These are phyloP conservation scores for Stichodactyla helianthus DNA, from an alignment of 64 coral and sea anemone genomes.

Conservation along the genomic window DNA sequence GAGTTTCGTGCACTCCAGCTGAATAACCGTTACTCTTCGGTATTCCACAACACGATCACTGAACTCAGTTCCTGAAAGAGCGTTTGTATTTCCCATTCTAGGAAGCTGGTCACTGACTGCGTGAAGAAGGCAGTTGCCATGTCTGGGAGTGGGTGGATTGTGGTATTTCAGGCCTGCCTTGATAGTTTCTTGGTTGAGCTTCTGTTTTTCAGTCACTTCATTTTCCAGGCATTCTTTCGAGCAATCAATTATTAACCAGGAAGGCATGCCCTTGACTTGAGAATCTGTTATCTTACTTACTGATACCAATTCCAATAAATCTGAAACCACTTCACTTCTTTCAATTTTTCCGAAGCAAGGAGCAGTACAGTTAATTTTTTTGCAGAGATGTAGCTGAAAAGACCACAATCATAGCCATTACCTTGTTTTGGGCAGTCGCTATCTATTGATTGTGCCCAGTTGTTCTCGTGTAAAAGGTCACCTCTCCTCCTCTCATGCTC, in stretches of 20 bases:
- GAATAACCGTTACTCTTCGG: not conserved
- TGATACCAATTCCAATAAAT: slow-evolving; percentile 38
- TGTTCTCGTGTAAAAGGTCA: not conserved
- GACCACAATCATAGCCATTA: not conserved
- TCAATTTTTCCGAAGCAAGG: not conserved
- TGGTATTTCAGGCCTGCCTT: slow-evolving; percentile 21
- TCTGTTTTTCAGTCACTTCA: slow-evolving; percentile 32
- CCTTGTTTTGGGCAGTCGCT: not conserved
- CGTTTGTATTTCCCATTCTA: not conserved
- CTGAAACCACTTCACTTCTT: slow-evolving; percentile 24
- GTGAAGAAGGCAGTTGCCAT: slow-evolving; percentile 40
- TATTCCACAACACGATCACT: slow-evolving; percentile 7
- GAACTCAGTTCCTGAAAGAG: not conserved
- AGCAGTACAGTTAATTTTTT: not conserved
- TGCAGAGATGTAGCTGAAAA: not conserved
- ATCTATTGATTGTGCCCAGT: not conserved
- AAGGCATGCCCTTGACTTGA: not conserved
- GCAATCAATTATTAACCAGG: not conserved
- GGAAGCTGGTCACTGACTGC: slow-evolving; percentile 44
- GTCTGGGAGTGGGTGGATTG: slow-evolving; percentile 23
- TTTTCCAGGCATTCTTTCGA: not conserved
- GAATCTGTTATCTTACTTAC: slow-evolving; percentile 1
- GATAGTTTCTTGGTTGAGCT: slow-evolving; percentile 10
- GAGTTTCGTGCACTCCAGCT: not conserved
- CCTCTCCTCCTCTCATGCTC: not conserved